These are phyloP conservation scores for Chrosomus eos DNA, from an alignment of 2,797 vertebrate species.

Conservation along the genomic window DNA sequence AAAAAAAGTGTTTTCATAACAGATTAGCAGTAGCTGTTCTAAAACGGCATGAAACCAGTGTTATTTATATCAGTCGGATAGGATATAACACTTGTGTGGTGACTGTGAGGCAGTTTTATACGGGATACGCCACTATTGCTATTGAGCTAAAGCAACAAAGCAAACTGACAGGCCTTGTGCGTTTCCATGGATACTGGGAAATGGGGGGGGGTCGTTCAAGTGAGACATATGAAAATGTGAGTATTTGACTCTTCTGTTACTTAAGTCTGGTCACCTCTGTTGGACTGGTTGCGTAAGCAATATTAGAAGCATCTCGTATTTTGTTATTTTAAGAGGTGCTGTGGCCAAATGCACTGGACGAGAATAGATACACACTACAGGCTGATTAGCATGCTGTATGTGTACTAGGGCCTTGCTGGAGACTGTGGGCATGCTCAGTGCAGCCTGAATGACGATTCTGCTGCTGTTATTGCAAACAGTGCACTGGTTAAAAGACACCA, in stretches of 20 bases:
- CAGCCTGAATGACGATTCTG: conserved; percentile 69
- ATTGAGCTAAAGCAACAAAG: conserved; percentile 57
- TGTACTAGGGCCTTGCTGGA: conserved; percentile 60
- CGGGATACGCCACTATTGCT: conserved; percentile 47
- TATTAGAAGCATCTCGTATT: background rate
- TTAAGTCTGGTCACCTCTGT: conserved; percentile 30
- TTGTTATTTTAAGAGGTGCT: background rate
- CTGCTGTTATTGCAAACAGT: conserved; percentile 64
- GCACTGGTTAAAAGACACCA: conserved; percentile 37
- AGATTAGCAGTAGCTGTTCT: background rate
- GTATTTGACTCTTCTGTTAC: conserved; percentile 37
- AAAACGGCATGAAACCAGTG: conserved; percentile 2
- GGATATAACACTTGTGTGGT: conserved; percentile 19
- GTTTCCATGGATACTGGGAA: conserved; percentile 80
- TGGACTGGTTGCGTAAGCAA: conserved; percentile 2
- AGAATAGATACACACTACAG: conserved; percentile 30
- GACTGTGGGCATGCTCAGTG: conserved; percentile 72
- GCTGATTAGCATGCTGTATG: conserved; percentile 64
- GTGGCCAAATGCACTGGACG: conserved; percentile 45
- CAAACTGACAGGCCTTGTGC: conserved; percentile 70
- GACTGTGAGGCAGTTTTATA: conserved; percentile 37
- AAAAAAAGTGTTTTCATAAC: background rate
- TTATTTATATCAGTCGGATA: conserved; percentile 13
- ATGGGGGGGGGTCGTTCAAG: conserved; percentile 64
- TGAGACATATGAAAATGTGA: conserved; percentile 54